Conservation (phyloP, 2,797 vertebrate species). For the Champsocephalus gunnari region DNA sequence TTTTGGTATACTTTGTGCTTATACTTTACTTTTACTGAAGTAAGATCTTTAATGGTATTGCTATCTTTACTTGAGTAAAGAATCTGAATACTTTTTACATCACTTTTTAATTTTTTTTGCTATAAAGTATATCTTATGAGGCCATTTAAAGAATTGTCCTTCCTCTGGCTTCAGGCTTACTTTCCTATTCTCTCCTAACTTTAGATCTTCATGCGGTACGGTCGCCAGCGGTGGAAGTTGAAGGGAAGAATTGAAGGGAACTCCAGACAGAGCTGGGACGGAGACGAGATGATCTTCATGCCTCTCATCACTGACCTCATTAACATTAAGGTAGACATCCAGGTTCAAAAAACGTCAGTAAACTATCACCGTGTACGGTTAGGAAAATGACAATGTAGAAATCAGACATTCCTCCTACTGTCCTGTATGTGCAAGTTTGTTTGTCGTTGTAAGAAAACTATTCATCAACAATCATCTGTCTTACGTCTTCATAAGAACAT, state of each 20-base stretch:
- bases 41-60: too few relatives aligned
- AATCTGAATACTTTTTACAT: too few relatives aligned
- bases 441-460: neutral
- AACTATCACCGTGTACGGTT: neutral
- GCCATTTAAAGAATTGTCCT: neutral
- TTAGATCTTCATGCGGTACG: slow-evolving; percentile 98
- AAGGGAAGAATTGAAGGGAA: slow-evolving; percentile 97
- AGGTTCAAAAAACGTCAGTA: neutral
- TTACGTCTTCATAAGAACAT: neutral
- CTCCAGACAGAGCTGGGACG: slow-evolving; percentile 97
- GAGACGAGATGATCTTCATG: slow-evolving; percentile 95
- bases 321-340: slow-evolving; percentile 92
- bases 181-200: neutral
- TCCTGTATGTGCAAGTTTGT: neutral
- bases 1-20: too few relatives aligned
- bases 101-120: neutral
- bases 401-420: neutral
- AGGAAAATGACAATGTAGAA: neutral
- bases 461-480: neutral
- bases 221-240: slow-evolving; percentile 97
- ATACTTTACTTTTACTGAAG: too few relatives aligned
- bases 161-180: slow-evolving; percentile 1
- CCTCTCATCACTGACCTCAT: slow-evolving; percentile 95
- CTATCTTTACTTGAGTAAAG: too few relatives aligned
- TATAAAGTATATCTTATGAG: neutral